A percentile compares a stretch with the other conserved stretches of the same genome.
These are phyloP conservation scores for Micromesistius poutassou DNA, from an alignment of 2,797 vertebrate species.

Conservation along the genomic window DNA sequence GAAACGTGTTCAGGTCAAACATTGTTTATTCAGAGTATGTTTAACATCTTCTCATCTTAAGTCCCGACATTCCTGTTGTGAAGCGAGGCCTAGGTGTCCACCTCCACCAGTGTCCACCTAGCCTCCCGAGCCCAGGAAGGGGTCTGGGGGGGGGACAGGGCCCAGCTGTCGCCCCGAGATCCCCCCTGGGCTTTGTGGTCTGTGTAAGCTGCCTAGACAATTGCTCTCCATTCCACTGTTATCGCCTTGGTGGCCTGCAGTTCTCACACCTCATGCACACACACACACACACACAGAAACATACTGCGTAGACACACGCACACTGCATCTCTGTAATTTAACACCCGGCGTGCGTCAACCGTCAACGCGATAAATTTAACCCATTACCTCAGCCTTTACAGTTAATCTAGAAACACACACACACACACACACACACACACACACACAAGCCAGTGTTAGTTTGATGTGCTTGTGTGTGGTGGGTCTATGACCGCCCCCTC, in stretches of 20 bases:
- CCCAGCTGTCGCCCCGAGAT: no score
- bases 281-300: conserved; percentile 4
- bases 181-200: not conserved
- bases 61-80: no score
- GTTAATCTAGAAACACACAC: conserved; percentile 22
- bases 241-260: not conserved
- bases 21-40: no score
- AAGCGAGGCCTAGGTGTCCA: no score
- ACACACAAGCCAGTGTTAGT: not conserved
- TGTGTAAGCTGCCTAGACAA: not conserved
- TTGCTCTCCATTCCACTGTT: conserved; percentile 3
- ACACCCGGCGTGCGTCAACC: conserved; percentile 27
- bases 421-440: not conserved
- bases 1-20: no score
- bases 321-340: conserved; percentile 25
- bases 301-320: conserved; percentile 19
- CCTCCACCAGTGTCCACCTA: not conserved
- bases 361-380: conserved; percentile 50
- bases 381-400: conserved; percentile 31
- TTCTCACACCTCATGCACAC: not conserved
- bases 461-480: no score
- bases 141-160: no score
- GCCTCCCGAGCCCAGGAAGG: no score
- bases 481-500: no score
- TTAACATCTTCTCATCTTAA: no score